Conservation (phyloP, 2,797 vertebrate genomes). For the Lepilemur septentrionalis region DNA sequence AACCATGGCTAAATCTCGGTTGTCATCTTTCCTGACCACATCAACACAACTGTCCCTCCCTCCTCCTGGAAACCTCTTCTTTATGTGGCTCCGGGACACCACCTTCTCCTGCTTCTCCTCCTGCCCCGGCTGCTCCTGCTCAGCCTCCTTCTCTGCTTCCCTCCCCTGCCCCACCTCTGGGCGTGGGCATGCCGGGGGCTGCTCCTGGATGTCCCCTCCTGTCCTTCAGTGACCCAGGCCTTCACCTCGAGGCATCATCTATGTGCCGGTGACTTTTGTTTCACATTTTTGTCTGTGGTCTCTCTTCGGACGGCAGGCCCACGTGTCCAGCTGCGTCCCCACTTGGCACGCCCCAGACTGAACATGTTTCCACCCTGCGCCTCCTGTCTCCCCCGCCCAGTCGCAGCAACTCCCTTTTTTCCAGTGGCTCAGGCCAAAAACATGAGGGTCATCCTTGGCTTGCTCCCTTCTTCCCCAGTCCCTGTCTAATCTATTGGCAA, state of each 20-base stretch:
- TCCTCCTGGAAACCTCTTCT: background rate
- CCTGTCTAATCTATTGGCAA: background rate
- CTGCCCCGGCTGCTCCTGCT: background rate
- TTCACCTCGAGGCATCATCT: background rate
- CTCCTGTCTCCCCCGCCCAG: background rate
- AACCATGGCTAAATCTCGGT: background rate
- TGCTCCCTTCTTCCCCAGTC: background rate
- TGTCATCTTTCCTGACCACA: background rate
- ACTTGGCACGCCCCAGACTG: background rate
- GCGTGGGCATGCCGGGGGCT: background rate
- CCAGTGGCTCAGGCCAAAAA: background rate
- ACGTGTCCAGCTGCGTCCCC: rapidly evolving
- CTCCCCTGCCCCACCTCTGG: background rate
- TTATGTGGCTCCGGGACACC: background rate
- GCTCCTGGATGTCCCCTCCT: background rate
- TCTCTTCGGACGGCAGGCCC: background rate
- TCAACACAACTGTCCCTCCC: background rate
- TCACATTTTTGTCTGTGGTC: no score
- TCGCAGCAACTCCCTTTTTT: background rate
- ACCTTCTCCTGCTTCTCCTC: background rate
- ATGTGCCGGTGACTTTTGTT: background rate
- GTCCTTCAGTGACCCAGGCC: background rate
- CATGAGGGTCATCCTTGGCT: background rate
- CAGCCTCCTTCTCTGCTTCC: background rate
- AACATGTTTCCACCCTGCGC: rapidly evolving